phyloP scores from a whole-genome alignment of 2,797 vertebrate species.

The Gallinago stenura region DNA sequence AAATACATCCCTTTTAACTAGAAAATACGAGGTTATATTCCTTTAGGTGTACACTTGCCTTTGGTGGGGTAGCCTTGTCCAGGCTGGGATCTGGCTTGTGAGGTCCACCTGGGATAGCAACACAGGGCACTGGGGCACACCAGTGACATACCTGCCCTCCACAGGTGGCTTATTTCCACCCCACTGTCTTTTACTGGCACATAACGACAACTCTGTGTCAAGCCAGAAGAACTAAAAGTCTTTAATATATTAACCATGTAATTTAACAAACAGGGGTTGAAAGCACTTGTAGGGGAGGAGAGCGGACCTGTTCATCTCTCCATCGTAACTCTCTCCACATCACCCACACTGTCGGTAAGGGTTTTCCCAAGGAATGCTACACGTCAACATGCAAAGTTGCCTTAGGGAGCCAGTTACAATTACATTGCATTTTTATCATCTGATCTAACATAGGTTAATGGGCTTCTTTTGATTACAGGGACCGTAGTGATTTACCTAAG shows the following conservation, averaged over 20 bases:
- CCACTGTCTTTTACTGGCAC: not conserved
- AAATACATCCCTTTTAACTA: not conserved
- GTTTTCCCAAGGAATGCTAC: not conserved
- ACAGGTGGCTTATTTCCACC: not conserved
- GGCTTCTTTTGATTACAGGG: not conserved
- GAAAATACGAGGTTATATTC: not conserved
- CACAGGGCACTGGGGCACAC: too few species aligned
- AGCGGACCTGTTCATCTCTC: not conserved
- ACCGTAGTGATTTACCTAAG: not conserved
- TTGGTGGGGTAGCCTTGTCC: not conserved
- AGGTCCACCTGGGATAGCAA: not conserved
- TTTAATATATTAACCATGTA: not conserved
- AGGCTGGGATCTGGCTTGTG: not conserved
- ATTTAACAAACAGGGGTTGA: not conserved
- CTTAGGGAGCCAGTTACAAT: not conserved
- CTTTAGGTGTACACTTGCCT: not conserved
- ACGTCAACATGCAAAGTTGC: not conserved
- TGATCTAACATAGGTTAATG: not conserved
- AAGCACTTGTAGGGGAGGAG: not conserved
- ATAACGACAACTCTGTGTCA: not conserved
- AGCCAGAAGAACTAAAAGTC: not conserved
- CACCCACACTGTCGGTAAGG: fast-evolving
- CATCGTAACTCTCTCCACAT: not conserved
- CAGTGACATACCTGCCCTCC: not conserved
- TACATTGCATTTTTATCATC: not conserved